phyloP scores from a whole-genome alignment of 1,140 invertebrate genomes.

The Thaumatotibia leucotreta region DNA sequence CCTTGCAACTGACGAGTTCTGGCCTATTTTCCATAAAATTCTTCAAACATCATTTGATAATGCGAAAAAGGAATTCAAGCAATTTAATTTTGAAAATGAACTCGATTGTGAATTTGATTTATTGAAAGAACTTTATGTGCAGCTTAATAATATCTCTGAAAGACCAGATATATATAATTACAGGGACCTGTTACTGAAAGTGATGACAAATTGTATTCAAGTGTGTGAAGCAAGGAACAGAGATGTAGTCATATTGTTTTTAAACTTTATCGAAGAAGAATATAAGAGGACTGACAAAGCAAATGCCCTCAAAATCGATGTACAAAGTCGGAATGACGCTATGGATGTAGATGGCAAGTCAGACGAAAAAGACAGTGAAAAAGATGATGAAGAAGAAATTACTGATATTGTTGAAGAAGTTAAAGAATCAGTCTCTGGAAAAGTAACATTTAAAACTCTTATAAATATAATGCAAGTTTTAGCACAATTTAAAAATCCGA shows the following conservation, averaged over 20 bases:
- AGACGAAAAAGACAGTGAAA: conserved; percentile 40
- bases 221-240: conserved; percentile 87
- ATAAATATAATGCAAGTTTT: conserved; percentile 87
- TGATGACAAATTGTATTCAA: conserved; percentile 84
- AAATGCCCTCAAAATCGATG: conserved; percentile 57
- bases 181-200: conserved; percentile 87
- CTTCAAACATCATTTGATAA: conserved; percentile 71
- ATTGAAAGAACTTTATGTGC: conserved; percentile 49
- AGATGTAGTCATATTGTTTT: conserved; percentile 86
- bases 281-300: conserved; percentile 62
- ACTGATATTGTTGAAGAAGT: conserved; percentile 49
- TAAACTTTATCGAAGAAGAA: conserved; percentile 86
- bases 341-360: conserved; percentile 54
- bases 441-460: conserved; percentile 80
- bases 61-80: conserved; percentile 52
- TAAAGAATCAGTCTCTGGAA: conserved; percentile 62
- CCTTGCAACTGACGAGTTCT: conserved; percentile 83
- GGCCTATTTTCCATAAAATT: conserved; percentile 84
- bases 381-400: conserved; percentile 34
- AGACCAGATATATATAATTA: conserved; percentile 86
- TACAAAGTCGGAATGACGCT: conserved; percentile 42
- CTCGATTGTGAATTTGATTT: conserved; percentile 42
- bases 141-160: conserved; percentile 67
- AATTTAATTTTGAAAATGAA: conserved; percentile 54
- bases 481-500: conserved; percentile 88